Conservation (phyloP, 1,140 invertebrate genomes). For the Magallana ariakensis region DNA sequence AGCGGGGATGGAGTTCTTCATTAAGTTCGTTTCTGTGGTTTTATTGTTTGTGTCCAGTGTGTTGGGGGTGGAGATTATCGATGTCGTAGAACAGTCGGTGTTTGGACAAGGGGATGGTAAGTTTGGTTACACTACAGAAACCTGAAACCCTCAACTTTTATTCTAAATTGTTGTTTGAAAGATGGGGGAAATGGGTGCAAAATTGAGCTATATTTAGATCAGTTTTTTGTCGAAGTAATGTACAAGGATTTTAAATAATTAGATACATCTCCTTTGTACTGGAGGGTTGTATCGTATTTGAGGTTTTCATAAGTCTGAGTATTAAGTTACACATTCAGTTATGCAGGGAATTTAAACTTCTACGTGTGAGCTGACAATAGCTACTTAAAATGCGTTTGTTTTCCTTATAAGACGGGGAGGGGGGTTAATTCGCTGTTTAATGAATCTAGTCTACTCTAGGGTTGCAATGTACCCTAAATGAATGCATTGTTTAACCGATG, state of each 20-base stretch:
- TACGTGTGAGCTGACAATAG: no score
- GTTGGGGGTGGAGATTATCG: conserved; percentile 15
- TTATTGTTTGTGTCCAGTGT: background rate
- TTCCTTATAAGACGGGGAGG: no score
- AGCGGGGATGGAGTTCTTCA: background rate
- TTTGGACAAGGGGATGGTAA: conserved; percentile 5
- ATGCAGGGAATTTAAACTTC: no score
- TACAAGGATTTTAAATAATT: background rate
- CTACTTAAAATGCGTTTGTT: no score
- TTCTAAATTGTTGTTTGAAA: background rate
- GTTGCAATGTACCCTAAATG: no score
- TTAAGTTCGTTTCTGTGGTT: background rate
- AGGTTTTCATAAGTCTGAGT: no score
- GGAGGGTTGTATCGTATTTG: no score
- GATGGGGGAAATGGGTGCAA: background rate
- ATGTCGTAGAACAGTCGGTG: conserved; percentile 1
- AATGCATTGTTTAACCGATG: no score
- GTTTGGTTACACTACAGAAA: background rate
- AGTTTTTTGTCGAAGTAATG: no score
- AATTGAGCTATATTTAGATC: background rate
- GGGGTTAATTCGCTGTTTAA: no score
- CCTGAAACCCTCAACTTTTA: background rate
- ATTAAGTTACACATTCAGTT: no score
- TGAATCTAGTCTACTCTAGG: no score
- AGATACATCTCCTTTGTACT: background rate